These are phyloP conservation scores for Hyposoter dolosus DNA, from an alignment of 2,888 invertebrate species.

Conservation along the genomic window DNA sequence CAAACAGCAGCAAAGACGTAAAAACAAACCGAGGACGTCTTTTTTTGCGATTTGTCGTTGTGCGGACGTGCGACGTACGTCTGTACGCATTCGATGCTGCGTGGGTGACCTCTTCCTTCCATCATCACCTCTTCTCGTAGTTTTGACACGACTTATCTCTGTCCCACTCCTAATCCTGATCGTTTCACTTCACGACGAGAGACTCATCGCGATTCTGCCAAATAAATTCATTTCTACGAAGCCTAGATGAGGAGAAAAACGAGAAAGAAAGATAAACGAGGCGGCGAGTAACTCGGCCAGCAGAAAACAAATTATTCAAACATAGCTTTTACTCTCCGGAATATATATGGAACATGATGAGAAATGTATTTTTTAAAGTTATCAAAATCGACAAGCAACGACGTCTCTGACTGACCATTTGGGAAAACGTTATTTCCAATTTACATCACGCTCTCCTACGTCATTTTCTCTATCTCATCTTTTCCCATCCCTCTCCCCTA, in stretches of 20 bases:
- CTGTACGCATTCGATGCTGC: background rate
- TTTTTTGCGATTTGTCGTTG: background rate
- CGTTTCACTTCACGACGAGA: conserved; percentile 45
- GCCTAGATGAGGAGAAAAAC: conserved; percentile 31
- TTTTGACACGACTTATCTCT: conserved; percentile 15
- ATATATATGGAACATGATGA: conserved; percentile 72
- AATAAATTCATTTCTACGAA: conserved; percentile 54
- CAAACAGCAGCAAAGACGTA: background rate
- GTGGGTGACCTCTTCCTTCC: background rate
- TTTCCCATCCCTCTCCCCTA: conserved; percentile 14
- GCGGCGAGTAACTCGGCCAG: conserved; percentile 52
- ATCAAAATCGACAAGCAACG: conserved; percentile 48
- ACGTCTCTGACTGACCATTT: conserved; percentile 57
- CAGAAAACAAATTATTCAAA: conserved; percentile 55
- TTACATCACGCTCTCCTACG: conserved; percentile 38
- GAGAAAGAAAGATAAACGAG: conserved; percentile 47
- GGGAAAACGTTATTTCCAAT: conserved; percentile 40
- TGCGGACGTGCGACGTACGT: no score
- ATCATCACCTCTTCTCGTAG: conserved; percentile 8
- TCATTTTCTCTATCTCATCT: conserved; percentile 22
- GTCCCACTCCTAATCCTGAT: conserved; percentile 7
- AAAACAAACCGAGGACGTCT: background rate
- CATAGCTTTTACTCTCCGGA: conserved; percentile 51
- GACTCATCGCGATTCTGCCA: conserved; percentile 55
- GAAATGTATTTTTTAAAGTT: conserved; percentile 73